Base-by-base conservation (phyloP, 2,113 vertebrate species). In the Neogobius melanostomus region DNA sequence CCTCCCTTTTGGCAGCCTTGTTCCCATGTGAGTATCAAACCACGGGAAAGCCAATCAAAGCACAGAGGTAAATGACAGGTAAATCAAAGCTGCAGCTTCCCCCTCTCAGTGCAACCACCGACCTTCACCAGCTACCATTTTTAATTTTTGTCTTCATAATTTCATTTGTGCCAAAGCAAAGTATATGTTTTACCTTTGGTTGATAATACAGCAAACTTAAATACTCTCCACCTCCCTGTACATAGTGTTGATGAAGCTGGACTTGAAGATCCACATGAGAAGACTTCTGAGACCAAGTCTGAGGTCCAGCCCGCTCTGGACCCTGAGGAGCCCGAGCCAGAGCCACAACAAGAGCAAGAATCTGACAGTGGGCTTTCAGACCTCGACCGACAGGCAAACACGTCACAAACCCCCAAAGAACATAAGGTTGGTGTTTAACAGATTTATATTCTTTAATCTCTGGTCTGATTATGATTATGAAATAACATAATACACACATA, bases 11-110 rank as follows among this genome's bases (percentile, higher is more conserved):
- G 94, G 93, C 89, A 91, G 86, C 83, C 82, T 93, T 48, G 89
- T 94, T 78, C 89, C 91, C 80, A 95, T 95, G 96, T 97, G 92
- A 92, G 96, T 94, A 85, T 87, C 64, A 66, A 72, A 82, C 65
- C 72, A 64, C 44, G 10, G 43, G 48, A 63, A 61, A 64, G 71
- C 68, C 73, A 82, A 68, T 82, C 67, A 82, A 75, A 82, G 82
- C 77, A 75, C 85, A 80, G 82, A 83, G 76, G 59, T 61, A 61
- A 45, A 61, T 61, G 42, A 74, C 76, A 85, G 88, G 80, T 92
- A 85, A 64, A 87, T 74, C 68, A 57, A 83, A 79, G 75, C 76
- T 81, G 63, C 86, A 75, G 83, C 60, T 86, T 21, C 11, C 21
- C 21, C 9, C 60, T 93, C 70, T 82, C 87, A 91, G 89, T 84